phyloP scores from a whole-genome alignment of 2,888 invertebrate genomes.

The Plagodis pulveraria region DNA sequence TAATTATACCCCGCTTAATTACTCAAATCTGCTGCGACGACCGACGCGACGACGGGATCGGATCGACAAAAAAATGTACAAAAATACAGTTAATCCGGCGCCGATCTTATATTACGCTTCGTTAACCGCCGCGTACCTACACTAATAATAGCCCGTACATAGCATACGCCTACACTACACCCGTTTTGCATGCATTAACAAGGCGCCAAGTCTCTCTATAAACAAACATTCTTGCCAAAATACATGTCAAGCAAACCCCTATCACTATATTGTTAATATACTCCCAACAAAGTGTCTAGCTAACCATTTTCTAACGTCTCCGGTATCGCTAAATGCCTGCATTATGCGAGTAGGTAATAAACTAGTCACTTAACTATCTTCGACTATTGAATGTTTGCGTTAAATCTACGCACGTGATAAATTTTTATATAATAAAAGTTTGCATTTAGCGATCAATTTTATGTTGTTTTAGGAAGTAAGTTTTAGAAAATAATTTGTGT shows the following conservation, averaged over 20 bases:
- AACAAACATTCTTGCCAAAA: slow-evolving; percentile 67
- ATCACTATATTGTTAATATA: slow-evolving; percentile 32
- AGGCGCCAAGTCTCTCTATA: slow-evolving; percentile 68
- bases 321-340: neutral
- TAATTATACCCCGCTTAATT: slow-evolving; percentile 80
- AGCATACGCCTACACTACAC: slow-evolving; percentile 18
- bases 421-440: slow-evolving; percentile 47
- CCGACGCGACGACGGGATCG: slow-evolving; percentile 34
- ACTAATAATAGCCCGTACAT: slow-evolving; percentile 49
- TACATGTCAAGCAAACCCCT: slow-evolving; percentile 53
- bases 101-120: slow-evolving; percentile 66
- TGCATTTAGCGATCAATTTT: slow-evolving; percentile 52
- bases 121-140: slow-evolving; percentile 60
- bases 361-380: slow-evolving; percentile 63
- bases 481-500: slow-evolving; percentile 25
- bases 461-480: slow-evolving; percentile 30
- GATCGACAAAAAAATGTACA: slow-evolving; percentile 37
- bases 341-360: slow-evolving; percentile 21
- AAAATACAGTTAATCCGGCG: slow-evolving; percentile 68
- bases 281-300: slow-evolving; percentile 25
- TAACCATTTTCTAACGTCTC: slow-evolving; percentile 7
- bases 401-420: slow-evolving; percentile 49
- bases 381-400: slow-evolving; percentile 44
- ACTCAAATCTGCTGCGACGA: slow-evolving; percentile 68
- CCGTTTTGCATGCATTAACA: slow-evolving; percentile 42